A percentile compares a stretch with the other conserved stretches of the same genome.
phyloP scores from a whole-genome alignment of 2,888 invertebrate species.

The Eudasyphora cyanicolor region DNA sequence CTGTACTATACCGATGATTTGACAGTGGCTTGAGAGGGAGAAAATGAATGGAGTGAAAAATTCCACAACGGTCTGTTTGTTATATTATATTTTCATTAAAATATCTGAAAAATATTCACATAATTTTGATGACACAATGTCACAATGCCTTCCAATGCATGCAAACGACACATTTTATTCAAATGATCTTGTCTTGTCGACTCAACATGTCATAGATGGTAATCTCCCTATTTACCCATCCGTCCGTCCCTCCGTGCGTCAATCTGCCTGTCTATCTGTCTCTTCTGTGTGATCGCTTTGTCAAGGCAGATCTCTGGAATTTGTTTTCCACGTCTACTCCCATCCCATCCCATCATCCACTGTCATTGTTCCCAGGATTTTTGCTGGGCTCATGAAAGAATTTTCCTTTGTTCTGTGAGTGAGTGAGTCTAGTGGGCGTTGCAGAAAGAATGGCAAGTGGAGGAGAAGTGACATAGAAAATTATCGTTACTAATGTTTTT shows the following conservation, averaged over 20 bases:
- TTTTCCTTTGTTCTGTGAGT: conserved; percentile 13
- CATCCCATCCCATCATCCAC: background rate
- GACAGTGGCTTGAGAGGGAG: conserved; percentile 75
- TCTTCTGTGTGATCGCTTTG: conserved; percentile 16
- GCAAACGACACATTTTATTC: conserved; percentile 63
- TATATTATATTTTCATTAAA: conserved; percentile 38
- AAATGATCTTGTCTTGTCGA: conserved; percentile 51
- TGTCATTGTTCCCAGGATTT: conserved; percentile 18
- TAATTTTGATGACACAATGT: conserved; percentile 44
- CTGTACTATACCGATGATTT: conserved; percentile 78
- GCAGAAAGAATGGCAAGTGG: background rate
- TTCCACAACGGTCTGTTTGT: conserved; percentile 5
- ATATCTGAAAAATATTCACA: conserved; percentile 55
- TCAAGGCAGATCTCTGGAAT: conserved; percentile 26
- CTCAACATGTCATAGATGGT: conserved; percentile 52
- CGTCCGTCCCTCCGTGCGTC: conserved; percentile 26
- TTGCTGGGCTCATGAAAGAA: background rate
- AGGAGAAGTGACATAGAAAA: background rate
- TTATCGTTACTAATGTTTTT: background rate
- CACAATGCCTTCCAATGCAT: background rate
- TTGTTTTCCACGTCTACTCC: conserved; percentile 15
- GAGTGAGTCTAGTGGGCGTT: background rate
- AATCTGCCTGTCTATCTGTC: conserved; percentile 39
- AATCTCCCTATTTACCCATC: conserved; percentile 45
- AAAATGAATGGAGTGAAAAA: conserved; percentile 16